phyloP scores from a whole-genome alignment of 2,888 invertebrate species.

The Hydrotaea diabolus region DNA sequence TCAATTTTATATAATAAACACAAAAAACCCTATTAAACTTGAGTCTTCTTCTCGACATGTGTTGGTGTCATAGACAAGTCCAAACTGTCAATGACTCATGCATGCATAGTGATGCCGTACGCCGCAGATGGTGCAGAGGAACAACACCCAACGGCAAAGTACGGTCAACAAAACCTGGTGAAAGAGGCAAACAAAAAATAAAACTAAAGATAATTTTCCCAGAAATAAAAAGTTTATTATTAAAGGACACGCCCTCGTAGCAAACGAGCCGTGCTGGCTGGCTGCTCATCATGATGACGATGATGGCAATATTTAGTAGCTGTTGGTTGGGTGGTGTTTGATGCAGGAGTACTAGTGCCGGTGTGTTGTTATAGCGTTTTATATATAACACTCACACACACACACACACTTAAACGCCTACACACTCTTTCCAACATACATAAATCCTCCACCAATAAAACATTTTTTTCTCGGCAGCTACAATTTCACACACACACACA shows the following conservation, averaged over 20 bases:
- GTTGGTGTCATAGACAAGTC: constrained; percentile 11
- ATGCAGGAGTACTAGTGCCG: background rate
- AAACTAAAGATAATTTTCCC: constrained; percentile 42
- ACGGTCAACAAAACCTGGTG: background rate
- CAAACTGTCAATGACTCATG: constrained; percentile 13
- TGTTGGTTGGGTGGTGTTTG: background rate
- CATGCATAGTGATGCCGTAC: background rate
- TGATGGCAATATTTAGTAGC: background rate
- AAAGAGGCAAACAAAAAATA: background rate
- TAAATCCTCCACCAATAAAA: constrained; percentile 13
- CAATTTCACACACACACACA: background rate
- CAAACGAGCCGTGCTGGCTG: background rate
- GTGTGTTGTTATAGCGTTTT: background rate
- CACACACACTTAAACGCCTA: background rate
- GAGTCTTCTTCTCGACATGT: background rate
- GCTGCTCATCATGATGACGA: background rate
- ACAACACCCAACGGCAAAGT: background rate
- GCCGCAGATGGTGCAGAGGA: background rate
- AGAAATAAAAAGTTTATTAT: constrained; percentile 55
- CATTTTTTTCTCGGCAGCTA: background rate
- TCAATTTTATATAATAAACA: background rate
- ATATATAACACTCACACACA: background rate
- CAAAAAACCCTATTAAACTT: background rate
- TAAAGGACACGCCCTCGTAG: constrained; percentile 57
- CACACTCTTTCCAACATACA: background rate